Evolutionary conservation across 1,140 invertebrate species (phyloP).

Genomic region (Spodoptera frugiperda): DNA sequence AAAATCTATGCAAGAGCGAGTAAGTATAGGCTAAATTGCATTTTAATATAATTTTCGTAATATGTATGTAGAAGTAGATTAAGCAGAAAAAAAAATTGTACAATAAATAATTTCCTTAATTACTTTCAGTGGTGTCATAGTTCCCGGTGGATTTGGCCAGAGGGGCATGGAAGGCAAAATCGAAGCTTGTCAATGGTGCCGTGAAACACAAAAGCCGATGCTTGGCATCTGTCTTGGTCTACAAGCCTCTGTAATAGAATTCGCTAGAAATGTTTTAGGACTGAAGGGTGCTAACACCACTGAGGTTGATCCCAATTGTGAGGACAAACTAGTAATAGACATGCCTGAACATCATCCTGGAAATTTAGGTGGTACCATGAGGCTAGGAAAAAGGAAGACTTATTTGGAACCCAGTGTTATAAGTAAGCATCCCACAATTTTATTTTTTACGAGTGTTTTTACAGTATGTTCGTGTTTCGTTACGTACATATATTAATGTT

Average conservation of each 20-base stretch:
- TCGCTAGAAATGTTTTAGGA: slow-evolving; percentile 94
- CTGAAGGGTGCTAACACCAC: slow-evolving; percentile 94
- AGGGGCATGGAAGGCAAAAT: slow-evolving; percentile 99
- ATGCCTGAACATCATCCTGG: slow-evolving; percentile 99
- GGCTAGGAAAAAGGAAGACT: slow-evolving; percentile 96
- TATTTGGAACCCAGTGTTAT: slow-evolving; percentile 92
- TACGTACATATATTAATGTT: no score
- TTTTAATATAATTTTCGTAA: no score
- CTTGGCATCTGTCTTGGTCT: slow-evolving; percentile 98
- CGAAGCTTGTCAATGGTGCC: slow-evolving; percentile 96
- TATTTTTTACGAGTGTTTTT: background rate
- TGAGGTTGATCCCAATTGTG: slow-evolving; percentile 92
- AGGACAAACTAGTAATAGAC: slow-evolving; percentile 96
- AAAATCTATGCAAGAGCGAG: slow-evolving; percentile 95
- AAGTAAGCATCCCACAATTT: slow-evolving; percentile 87
- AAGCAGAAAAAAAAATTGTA: no score
- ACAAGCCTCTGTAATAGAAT: slow-evolving; percentile 99
- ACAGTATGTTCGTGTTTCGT: no score
- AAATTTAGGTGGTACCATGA: slow-evolving; percentile 98
- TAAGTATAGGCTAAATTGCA: slow-evolving; percentile 82
- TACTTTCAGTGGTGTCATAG: slow-evolving; percentile 93
- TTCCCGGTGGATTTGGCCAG: slow-evolving; percentile 98
- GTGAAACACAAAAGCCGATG: slow-evolving; percentile 95
- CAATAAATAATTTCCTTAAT: background rate
- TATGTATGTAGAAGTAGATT: no score